Conservation (phyloP, 2,113 vertebrate genomes). For the Nicator chloris region DNA sequence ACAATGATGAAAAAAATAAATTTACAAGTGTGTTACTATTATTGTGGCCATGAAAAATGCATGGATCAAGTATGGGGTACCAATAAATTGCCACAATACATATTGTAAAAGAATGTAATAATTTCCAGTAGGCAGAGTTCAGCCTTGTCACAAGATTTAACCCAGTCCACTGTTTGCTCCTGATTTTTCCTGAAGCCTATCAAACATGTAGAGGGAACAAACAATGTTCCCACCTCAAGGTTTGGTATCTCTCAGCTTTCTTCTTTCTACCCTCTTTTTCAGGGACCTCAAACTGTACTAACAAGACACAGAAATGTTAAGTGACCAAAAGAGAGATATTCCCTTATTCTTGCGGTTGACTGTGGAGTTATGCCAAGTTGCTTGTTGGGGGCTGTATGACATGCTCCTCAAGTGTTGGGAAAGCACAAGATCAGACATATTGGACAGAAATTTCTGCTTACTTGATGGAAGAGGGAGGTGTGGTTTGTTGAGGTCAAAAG, state of each 20-base stretch:
- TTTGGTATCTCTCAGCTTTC: background rate
- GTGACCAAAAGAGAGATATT: background rate
- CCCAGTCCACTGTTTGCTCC: background rate
- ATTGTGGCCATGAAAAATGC: background rate
- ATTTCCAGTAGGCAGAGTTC: background rate
- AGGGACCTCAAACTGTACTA: background rate
- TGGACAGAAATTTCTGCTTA: background rate
- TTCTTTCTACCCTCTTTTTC: background rate
- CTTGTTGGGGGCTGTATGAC: background rate
- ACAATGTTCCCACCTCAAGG: background rate
- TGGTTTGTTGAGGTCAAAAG: background rate
- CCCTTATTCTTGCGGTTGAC: background rate
- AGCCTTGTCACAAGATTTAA: background rate
- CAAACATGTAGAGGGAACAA: background rate
- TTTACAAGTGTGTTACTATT: background rate
- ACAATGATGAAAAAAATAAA: background rate
- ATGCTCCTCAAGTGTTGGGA: background rate
- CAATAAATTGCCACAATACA: background rate
- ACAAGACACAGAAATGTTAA: background rate
- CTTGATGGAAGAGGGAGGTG: background rate
- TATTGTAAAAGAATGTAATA: background rate
- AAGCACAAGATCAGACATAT: background rate
- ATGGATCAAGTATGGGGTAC: background rate
- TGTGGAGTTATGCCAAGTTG: background rate
- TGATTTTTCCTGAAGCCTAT: background rate